Base-by-base conservation (phyloP, 2,888 invertebrate species). In the Liposcelis brunnea region DNA sequence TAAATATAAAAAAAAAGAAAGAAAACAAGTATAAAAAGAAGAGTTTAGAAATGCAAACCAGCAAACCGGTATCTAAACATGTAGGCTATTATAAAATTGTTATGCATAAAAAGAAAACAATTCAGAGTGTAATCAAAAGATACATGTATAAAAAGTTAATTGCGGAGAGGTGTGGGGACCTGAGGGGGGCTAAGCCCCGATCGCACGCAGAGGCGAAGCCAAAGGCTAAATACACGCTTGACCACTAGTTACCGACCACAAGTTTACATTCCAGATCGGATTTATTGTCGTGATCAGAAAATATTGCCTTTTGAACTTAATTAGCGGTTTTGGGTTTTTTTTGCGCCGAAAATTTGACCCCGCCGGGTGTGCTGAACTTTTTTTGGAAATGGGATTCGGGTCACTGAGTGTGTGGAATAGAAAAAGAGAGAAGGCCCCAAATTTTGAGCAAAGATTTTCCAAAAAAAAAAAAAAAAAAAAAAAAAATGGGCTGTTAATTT, bases 91-190 rank as follows among this genome's bases (percentile, higher is more conserved):
- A 40, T 40, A 40, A 40, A 40, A 40, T 40, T 40, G 40, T 40
- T 40, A 40, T 40, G 40, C 40, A 40, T 40, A 40, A 40, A 21
- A 40, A 40, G 40, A 40, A 40, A 40, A 40, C 40, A 40, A 40
- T 40, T 21, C 40, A 16, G 40, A 16, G 19, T 40, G 40, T 40
- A 40, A 40, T 40, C 40, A 40, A 40, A 40, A 40, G 40, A 40
- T 40, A 40, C 40, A 40, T 40, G 40, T 40, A 40, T 40, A 40
- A 40, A 21, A 40, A 40, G 40, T 40, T 40, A 40, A 40, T 40
- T 40, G 40, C 40, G 40, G 16, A 16, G 16, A 35, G 35, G 15
- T 35, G 40, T 16, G 40, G 40, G 40, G 19, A 12, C 15, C 40
- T 19, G 40, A 21, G n/a, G 15, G 40, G 40, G 19, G 40, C 40